Evolutionary conservation across 64 coral and sea anemone genomes (phyloP), one percentile per base, ranked within the genome.

Genomic region (Porites australiensis): DNA sequence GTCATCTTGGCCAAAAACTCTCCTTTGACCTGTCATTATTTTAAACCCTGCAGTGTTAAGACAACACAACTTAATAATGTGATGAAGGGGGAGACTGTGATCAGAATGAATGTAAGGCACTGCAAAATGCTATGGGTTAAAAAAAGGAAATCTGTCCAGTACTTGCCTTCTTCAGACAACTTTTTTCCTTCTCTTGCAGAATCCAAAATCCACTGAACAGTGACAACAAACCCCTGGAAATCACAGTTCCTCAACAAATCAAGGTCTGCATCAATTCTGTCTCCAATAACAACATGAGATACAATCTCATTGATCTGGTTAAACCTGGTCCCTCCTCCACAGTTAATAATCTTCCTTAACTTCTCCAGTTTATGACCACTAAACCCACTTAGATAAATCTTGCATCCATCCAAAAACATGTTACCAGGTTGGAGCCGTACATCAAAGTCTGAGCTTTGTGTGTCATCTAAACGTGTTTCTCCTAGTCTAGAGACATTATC

Each of bases 311-410:
- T 98, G 88, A 98, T 93, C 85, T 95, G 91, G 71, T 95, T 96
- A 71, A 98, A 98, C 58, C 97, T 96, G 45, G 97, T 96, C 27
- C 94, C 97, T 66, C 97, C 94, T 14, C 97, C 97, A 69, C 77
- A 86, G 58, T 98, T 98, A 6, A 98, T 94, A 12, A 96, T 88
- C 62, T 96, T 98, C 21, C 94, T 90, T 11, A 98, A 68, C 50
- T 94, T 96, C 16, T 98, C 97, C 64, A 98, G 65, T 67, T 73
- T 84, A 50, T 63, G 43, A 9, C 91, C 94, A 94, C 16, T 89
- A 79, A 98, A 98, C 5, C 97, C 97, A 98, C 94, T 96, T n/a
- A 98, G 75, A 75, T 76, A 98, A 23, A 98, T 93, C 71, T 93
- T 95, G 27, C 94, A 98, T 7, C 97, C 97, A 94, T 98, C 97